Base-by-base conservation (phyloP, 2,797 vertebrate genomes). In the Betta splendens region DNA sequence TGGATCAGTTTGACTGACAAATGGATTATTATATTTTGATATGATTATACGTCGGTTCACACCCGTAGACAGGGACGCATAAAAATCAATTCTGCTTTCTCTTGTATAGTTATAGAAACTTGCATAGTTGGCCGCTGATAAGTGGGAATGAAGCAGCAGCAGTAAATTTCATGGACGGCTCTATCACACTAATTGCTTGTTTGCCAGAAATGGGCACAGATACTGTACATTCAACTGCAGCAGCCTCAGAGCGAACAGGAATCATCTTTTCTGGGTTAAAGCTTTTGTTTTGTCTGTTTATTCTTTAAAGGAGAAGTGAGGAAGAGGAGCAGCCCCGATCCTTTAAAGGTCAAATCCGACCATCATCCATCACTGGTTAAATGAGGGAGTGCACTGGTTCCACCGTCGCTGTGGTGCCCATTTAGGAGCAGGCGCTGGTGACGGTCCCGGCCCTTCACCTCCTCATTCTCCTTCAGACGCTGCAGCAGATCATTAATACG, bases 131-230 rank as follows among this genome's bases (percentile, higher is more conserved):
- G 49, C 21, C 47, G 72, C 66, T 53, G 43, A 64, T 67, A 49
- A 62, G 65, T 51, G 55, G 58, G 46, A 26, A 39, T 15, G 65
- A 70, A 68, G 61, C 35, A 38, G 62, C 52, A 63, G 63, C 9
- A 44, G 28, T 64, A 67, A 6, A 65, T 75, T 72, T 76, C 16
- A 69, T 39, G 51, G 50, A 47, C 7, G 6, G 55, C 36, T 64
- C 75, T 63, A 65, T 77, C 73, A 68, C 47, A 77, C 50, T 79
- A 78, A 82, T 72, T 72, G 46, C 57, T 69, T 63, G 28, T 74
- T 78, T 72, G 49, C 51, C 51, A 7, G 64, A 75, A 52, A 36
- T 31, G 59, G 66, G 64, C 63, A 33, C 43, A 31, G 40, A 43
- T 69, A n/a, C n/a, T n/a, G n/a, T n/a, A 64, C 20, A 58, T 58